Evolutionary conservation across 2,797 vertebrate genomes (phyloP), one percentile per base, ranked within the genome.

Genomic region (Oryzias sinensis): DNA sequence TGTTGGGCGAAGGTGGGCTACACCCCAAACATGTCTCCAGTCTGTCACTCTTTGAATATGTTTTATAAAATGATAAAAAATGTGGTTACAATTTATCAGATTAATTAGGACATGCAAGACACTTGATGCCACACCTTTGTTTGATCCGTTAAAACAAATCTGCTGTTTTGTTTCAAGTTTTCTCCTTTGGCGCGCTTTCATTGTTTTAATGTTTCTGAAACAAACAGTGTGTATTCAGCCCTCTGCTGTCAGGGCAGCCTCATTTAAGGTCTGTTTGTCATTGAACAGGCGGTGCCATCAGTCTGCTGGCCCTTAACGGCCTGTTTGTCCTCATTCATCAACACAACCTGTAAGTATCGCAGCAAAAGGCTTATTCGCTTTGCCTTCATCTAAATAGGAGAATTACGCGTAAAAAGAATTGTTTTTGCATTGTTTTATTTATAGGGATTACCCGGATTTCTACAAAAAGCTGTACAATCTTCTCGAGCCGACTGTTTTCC

Each of bases 401-500:
- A 22, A 18, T 13, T 14, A 24, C 13, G n/a, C 4, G 20, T 13
- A 14, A 22, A 18, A 1, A 40, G 42, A 8, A n/a, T 1, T 48
- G 6, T 43, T 4, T 52, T 24, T 47, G 16, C 7, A n/a, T 67
- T 2, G 48, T 9, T 59, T 0, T 56, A 5, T 58, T 4, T 60
- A 5, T 78, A 99, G 97, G 70, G 95, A 99, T 67, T 99, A 99
- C 56, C 97, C 97, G 0, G 94, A 97, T 69, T 99, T 99, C 75
- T 99, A 98, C 81, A 93, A 87, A 63, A 99, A 99, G 66, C 80
- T 99, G 44, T 99, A 99, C 59, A 93, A 85, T 59, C 93, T 99
- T 5, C 85, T 99, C 22, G 94, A 98, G n/a, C 93, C 96, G 0
- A 95, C 96, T 0, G 41, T 99, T 56, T 97, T 97, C 71, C 95